These are phyloP conservation scores for Paramormyrops hopkinsi DNA, from an alignment of 2,797 vertebrate species.

Conservation along the genomic window DNA sequence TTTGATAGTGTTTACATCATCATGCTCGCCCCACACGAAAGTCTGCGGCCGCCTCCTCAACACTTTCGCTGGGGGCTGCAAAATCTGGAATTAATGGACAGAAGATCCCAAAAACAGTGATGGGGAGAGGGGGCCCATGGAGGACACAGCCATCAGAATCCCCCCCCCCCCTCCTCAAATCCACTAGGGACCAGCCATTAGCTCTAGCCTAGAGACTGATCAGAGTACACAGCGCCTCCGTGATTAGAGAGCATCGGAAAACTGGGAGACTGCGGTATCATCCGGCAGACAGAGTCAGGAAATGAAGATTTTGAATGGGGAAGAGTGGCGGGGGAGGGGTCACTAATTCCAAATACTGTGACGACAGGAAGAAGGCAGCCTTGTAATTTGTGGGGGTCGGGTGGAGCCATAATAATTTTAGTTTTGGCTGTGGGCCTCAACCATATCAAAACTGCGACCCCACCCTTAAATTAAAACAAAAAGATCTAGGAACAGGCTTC, in stretches of 20 bases:
- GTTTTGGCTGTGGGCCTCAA: background rate
- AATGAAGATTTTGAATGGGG: background rate
- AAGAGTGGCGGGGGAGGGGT: background rate
- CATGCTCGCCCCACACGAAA: background rate
- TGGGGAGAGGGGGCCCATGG: background rate
- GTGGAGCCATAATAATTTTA: background rate
- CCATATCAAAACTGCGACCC: constrained; percentile 12
- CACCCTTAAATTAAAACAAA: constrained; percentile 2
- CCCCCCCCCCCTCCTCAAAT: background rate
- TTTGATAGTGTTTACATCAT: background rate
- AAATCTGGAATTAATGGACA: background rate
- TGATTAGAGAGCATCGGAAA: constrained; percentile 16
- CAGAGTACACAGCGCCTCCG: background rate
- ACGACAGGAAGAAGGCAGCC: background rate
- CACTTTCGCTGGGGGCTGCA: background rate
- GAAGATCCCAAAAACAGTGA: background rate
- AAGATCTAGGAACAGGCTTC: background rate
- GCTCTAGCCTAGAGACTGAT: constrained; percentile 1
- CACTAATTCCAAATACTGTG: background rate
- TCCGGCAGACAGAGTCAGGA: background rate
- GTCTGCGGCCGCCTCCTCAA: background rate
- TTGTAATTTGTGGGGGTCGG: constrained; percentile 6
- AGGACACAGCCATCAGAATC: background rate
- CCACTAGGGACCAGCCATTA: constrained; percentile 15
- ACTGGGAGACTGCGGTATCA: background rate